Evolutionary conservation across 1,140 invertebrate genomes (phyloP).

Genomic region (Hydropsyche tenuis): DNA sequence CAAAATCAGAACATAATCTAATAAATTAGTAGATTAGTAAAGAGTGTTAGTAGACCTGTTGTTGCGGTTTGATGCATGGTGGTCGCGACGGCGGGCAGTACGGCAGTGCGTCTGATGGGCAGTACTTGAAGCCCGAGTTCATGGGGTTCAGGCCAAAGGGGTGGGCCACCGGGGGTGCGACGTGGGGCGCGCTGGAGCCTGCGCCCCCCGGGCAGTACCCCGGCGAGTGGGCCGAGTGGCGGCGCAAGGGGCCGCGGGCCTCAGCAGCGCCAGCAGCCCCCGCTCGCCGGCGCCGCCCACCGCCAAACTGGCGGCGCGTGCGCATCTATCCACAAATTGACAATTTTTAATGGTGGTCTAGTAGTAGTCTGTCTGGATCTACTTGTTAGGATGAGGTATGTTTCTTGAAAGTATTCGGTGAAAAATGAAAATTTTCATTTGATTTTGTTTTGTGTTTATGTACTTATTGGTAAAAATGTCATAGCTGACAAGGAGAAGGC

Average conservation of each 20-base stretch:
- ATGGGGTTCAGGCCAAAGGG: not conserved
- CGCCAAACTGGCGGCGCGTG: conserved; percentile 60
- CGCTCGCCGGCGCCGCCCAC: conserved; percentile 25
- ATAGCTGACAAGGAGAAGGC: too few relatives aligned
- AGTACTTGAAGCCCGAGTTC: conserved; percentile 57
- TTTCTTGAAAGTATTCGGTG: too few relatives aligned
- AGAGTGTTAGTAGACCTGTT: conserved; percentile 45
- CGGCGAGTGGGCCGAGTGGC: conserved; percentile 58
- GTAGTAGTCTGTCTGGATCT: too few relatives aligned
- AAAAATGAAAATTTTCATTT: too few relatives aligned
- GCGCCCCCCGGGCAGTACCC: conserved; percentile 52
- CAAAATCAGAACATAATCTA: not conserved
- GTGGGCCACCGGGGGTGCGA: not conserved
- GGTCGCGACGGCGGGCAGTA: conserved; percentile 60
- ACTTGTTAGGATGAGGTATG: too few relatives aligned
- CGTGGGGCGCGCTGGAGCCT: conserved; percentile 53
- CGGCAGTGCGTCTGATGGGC: conserved; percentile 60
- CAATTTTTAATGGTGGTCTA: not conserved
- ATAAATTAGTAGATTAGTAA: conserved; percentile 52
- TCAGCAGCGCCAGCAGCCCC: conserved; percentile 52
- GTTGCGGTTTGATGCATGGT: conserved; percentile 40
- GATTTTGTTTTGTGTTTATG: too few relatives aligned
- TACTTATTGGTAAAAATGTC: too few relatives aligned
- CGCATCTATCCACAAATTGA: conserved; percentile 53
- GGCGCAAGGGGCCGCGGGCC: conserved; percentile 50